Evolutionary conservation across 2,888 invertebrate species (phyloP).

Genomic region (Rhamnusium bicolor): DNA sequence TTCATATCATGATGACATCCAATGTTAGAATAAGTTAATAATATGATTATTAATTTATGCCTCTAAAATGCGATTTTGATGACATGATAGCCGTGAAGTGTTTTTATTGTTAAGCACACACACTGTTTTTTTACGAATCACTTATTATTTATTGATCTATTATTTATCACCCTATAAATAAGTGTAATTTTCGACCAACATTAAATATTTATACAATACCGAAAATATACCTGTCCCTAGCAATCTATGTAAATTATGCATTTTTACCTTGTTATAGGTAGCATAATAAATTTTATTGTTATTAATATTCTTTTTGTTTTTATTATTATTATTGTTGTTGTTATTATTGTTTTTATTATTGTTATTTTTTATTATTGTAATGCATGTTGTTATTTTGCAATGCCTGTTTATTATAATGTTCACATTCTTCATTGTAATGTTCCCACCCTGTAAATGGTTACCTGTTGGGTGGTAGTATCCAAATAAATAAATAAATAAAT

Average conservation of each 20-base stretch:
- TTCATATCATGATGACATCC: background rate
- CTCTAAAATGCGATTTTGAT: slow-evolving; percentile 57
- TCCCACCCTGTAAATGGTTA: too few species aligned
- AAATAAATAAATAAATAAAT: too few species aligned
- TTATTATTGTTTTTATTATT: too few species aligned
- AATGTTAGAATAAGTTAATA: slow-evolving; percentile 9
- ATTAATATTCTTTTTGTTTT: too few species aligned
- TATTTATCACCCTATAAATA: background rate
- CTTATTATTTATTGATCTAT: slow-evolving; percentile 12
- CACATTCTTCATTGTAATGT: too few species aligned
- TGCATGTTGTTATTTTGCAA: too few species aligned
- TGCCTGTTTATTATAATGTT: too few species aligned
- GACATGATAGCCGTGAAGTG: slow-evolving; percentile 49
- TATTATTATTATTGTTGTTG: too few species aligned
- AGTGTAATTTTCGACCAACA: background rate
- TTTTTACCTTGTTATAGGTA: too few species aligned
- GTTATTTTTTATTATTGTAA: too few species aligned
- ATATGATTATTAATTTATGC: slow-evolving; percentile 55
- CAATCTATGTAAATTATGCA: background rate
- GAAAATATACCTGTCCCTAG: background rate
- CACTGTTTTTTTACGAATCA: slow-evolving; percentile 60
- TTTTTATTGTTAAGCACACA: slow-evolving; percentile 6
- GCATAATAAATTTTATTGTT: too few species aligned
- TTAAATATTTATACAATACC: background rate
- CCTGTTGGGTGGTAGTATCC: too few species aligned